phyloP scores from a whole-genome alignment of 2,113 vertebrate species.

The Paradoxurus hermaphroditus region DNA sequence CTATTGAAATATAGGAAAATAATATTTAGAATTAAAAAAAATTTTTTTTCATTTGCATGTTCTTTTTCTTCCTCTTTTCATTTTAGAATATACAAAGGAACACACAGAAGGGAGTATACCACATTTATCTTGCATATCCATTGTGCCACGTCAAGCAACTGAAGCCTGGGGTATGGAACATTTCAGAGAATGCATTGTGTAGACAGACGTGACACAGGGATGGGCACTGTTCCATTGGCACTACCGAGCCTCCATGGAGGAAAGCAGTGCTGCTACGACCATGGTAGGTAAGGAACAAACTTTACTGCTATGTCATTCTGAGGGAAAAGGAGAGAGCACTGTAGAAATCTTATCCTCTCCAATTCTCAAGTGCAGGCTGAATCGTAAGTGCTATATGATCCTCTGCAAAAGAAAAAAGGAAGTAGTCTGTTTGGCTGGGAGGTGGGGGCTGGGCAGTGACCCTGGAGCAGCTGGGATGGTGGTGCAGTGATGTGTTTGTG shows the following conservation, averaged over 20 bases:
- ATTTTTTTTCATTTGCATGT: neutral
- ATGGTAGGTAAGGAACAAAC: neutral
- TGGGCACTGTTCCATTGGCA: neutral
- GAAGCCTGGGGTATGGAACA: neutral
- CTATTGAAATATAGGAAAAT: neutral
- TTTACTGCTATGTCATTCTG: neutral
- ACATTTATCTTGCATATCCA: neutral
- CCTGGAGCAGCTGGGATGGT: neutral
- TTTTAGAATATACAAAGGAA: neutral
- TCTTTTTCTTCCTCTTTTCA: neutral
- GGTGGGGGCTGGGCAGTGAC: neutral
- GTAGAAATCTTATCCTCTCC: neutral
- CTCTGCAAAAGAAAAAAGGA: conserved; percentile 5
- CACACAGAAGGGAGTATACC: neutral
- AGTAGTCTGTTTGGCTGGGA: neutral
- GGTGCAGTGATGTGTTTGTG: neutral
- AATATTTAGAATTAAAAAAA: neutral
- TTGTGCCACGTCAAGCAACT: neutral
- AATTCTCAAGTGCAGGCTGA: neutral
- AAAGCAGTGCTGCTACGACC: neutral
- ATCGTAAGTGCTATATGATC: neutral
- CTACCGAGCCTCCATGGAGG: neutral
- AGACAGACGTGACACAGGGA: neutral
- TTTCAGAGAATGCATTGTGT: neutral
- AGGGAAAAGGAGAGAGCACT: neutral